A percentile compares a stretch with the other conserved stretches of the same genome.
Evolutionary conservation across 2,113 vertebrate genomes (phyloP).

Genomic region (Paramormyrops kingsleyae): DNA sequence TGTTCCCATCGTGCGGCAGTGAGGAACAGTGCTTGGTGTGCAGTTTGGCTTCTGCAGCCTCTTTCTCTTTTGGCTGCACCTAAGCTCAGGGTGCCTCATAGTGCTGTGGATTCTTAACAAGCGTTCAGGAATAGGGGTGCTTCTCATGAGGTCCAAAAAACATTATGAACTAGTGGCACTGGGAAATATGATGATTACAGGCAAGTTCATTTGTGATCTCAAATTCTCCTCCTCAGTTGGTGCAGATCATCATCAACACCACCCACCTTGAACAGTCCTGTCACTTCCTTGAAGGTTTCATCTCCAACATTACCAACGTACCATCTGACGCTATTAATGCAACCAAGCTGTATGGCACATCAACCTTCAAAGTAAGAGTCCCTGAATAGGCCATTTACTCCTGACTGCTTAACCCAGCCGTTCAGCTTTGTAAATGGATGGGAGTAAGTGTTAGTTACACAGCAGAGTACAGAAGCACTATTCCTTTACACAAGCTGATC

Average conservation of each 20-base stretch:
- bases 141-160: not conserved
- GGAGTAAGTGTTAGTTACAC: not conserved
- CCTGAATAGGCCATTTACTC: not conserved
- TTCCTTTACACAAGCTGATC: not conserved
- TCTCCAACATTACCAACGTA: conserved; percentile 95
- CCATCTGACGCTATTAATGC: conserved; percentile 84
- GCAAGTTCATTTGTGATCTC: not conserved
- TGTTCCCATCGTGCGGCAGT: not conserved
- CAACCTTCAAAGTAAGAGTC: conserved; percentile 84
- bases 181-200: not conserved
- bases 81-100: not conserved
- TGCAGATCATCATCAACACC: conserved; percentile 97
- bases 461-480: not conserved
- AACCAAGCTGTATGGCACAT: conserved; percentile 89
- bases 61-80: not conserved
- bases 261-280: conserved; percentile 94
- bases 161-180: not conserved
- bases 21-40: not conserved
- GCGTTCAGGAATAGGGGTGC: not conserved
- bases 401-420: not conserved
- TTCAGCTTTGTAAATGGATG: not conserved
- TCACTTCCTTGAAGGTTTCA: conserved; percentile 92
- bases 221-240: conserved; percentile 62
- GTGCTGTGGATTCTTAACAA: not conserved
- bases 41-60: not conserved